These are phyloP conservation scores for Troides helena DNA, from an alignment of 2,888 invertebrate species.

Conservation along the genomic window DNA sequence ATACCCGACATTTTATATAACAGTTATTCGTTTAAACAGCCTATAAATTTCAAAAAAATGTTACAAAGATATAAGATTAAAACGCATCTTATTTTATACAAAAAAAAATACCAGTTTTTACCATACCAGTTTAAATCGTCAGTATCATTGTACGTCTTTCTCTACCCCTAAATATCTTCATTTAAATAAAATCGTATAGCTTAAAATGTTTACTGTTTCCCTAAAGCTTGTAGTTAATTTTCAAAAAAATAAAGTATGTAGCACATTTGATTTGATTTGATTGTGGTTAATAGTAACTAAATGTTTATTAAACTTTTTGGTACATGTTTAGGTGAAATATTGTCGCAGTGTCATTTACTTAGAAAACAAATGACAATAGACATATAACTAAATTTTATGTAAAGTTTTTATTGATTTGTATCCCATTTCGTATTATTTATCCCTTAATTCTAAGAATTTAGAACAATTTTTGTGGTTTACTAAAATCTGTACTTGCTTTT, in stretches of 20 bases:
- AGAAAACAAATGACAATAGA: constrained; percentile 24
- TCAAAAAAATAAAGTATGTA: not conserved
- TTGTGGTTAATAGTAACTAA: not conserved
- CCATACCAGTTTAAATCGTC: too few species aligned
- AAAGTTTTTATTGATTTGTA: constrained; percentile 21
- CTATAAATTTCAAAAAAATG: not conserved
- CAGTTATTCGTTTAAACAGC: not conserved
- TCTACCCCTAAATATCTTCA: too few species aligned
- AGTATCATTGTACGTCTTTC: too few species aligned
- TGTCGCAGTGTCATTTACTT: not conserved
- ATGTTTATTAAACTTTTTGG: not conserved
- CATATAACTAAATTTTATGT: constrained; percentile 19
- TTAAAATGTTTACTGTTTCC: too few species aligned
- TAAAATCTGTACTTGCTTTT: constrained; percentile 3
- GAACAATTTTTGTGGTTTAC: constrained; percentile 17
- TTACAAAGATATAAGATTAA: too few species aligned
- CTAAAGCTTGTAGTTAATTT: too few species aligned
- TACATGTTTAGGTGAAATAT: constrained; percentile 6
- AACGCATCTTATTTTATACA: too few species aligned
- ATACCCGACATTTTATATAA: constrained; percentile 8
- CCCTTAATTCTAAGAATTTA: constrained; percentile 3
- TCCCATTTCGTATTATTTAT: constrained; percentile 10
- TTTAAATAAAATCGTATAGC: too few species aligned
- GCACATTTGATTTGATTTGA: not conserved
- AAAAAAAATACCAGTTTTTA: too few species aligned